Conservation (phyloP, 2,113 vertebrate species). For the Laticauda laticaudata region DNA sequence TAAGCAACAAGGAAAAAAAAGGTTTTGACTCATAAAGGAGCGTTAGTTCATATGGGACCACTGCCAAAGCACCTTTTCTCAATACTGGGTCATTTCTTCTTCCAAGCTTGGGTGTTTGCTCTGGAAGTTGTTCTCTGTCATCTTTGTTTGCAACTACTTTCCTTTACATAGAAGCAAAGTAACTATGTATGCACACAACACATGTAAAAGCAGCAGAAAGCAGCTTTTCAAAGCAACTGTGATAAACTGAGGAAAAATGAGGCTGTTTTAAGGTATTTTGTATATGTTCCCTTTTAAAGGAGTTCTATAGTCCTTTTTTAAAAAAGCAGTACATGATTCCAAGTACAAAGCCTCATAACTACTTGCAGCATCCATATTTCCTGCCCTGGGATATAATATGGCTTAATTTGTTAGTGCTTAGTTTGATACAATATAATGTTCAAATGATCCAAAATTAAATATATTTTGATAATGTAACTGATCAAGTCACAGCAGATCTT, state of each 20-base stretch:
- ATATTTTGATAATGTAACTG: background rate
- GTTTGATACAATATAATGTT: background rate
- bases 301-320: background rate
- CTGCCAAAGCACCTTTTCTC: background rate
- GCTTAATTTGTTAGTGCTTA: background rate
- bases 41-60: background rate
- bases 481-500: background rate
- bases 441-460: no score
- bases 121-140: background rate
- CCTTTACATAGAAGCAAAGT: background rate
- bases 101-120: background rate
- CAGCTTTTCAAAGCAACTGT: background rate
- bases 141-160: background rate
- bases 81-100: background rate
- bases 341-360: background rate
- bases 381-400: background rate
- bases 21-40: background rate
- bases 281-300: background rate
- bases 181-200: background rate
- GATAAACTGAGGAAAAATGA: background rate
- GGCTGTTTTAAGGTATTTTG: background rate
- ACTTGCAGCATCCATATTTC: background rate
- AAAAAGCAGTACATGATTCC: background rate
- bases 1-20: background rate
- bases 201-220: background rate